Conservation (phyloP, 2,797 vertebrate species). For the Chelmon rostratus region DNA sequence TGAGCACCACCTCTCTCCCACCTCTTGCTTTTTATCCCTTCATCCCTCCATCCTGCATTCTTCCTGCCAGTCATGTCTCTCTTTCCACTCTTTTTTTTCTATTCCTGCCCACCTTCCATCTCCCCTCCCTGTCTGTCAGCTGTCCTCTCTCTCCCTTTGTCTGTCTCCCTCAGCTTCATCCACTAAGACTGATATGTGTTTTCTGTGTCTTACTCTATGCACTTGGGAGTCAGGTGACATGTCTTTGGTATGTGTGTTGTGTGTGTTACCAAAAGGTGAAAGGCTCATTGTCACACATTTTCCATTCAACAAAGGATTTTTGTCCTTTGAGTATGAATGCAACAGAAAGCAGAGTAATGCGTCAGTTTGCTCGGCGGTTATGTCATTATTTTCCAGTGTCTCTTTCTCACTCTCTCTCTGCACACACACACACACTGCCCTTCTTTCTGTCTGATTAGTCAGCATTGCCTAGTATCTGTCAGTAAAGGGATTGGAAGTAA, state of each 20-base stretch:
- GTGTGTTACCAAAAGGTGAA: slow-evolving; percentile 15
- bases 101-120: background rate
- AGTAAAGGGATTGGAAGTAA: slow-evolving; percentile 1
- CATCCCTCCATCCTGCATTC: slow-evolving; percentile 47
- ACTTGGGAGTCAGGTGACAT: slow-evolving; percentile 21
- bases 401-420: slow-evolving; percentile 18
- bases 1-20: slow-evolving; percentile 36
- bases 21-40: slow-evolving; percentile 26
- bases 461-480: slow-evolving; percentile 59
- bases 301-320: slow-evolving; percentile 49
- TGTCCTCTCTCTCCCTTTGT: slow-evolving; percentile 9
- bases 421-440: slow-evolving; percentile 14
- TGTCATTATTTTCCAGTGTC: slow-evolving; percentile 71
- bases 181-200: slow-evolving; percentile 16
- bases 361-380: slow-evolving; percentile 54
- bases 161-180: slow-evolving; percentile 11
- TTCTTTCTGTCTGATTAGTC: slow-evolving; percentile 72
- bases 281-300: slow-evolving; percentile 52
- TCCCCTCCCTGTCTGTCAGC: slow-evolving; percentile 17
- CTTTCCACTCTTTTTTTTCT: slow-evolving; percentile 13
- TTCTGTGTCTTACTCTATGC: slow-evolving; percentile 28
- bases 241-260: slow-evolving; percentile 11
- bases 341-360: slow-evolving; percentile 41
- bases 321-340: slow-evolving; percentile 16
- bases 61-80: slow-evolving; percentile 15